Evolutionary conservation across 2,113 vertebrate species (phyloP).

Genomic region (Arothron firmamentum): DNA sequence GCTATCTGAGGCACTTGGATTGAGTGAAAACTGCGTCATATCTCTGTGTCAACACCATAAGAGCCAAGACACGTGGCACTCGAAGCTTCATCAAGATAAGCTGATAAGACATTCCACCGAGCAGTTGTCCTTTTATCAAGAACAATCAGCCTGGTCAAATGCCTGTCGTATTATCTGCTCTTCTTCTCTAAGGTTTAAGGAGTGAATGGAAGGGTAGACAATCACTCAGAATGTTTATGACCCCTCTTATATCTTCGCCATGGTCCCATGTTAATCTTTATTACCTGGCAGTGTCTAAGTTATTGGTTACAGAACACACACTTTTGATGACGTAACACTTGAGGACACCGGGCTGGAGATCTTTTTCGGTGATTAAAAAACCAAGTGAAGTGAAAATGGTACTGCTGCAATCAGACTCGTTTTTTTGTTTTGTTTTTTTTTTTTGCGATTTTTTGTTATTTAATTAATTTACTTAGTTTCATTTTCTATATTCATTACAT

Average conservation of each 20-base stretch:
- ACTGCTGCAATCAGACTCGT: too few species aligned
- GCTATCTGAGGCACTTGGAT: slow-evolving; percentile 47
- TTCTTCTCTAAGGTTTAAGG: slow-evolving; percentile 39
- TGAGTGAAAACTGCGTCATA: slow-evolving; percentile 33
- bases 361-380: slow-evolving; percentile 3
- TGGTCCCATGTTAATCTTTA: slow-evolving; percentile 51
- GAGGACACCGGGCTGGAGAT: slow-evolving; percentile 12
- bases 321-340: slow-evolving; percentile 37
- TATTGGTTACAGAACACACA: slow-evolving; percentile 20
- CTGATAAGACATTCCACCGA: slow-evolving; percentile 45
- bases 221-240: slow-evolving; percentile 31
- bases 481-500: too few species aligned
- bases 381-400: too few species aligned
- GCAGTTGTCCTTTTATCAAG: slow-evolving; percentile 41
- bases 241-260: slow-evolving; percentile 17
- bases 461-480: background rate
- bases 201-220: slow-evolving; percentile 10
- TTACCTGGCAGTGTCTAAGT: slow-evolving; percentile 20
- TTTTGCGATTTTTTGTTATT: background rate
- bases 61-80: slow-evolving; percentile 55
- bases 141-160: slow-evolving; percentile 9
- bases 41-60: slow-evolving; percentile 58
- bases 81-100: slow-evolving; percentile 54
- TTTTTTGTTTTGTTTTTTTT: too few species aligned
- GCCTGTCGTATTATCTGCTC: slow-evolving; percentile 26